These are phyloP conservation scores for Aricia artaxerxes DNA, from an alignment of 2,888 invertebrate species.

Conservation along the genomic window DNA sequence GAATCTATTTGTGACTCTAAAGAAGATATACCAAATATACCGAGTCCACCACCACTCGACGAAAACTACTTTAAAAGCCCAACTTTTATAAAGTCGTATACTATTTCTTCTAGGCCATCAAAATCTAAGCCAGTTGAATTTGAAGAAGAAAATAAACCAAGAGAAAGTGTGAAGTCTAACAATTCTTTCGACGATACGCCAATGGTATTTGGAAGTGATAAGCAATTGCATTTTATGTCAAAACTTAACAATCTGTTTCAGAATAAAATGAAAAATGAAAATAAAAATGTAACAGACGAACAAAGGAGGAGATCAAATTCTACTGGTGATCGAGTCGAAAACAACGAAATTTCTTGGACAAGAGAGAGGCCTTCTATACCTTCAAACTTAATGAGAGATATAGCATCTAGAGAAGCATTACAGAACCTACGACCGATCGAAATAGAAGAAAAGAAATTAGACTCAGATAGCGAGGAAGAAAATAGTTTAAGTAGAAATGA, in stretches of 20 bases:
- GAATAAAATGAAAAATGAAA: slow-evolving; percentile 58
- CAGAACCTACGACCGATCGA: slow-evolving; percentile 57
- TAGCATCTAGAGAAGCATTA: slow-evolving; percentile 53
- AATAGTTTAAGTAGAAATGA: slow-evolving; percentile 60
- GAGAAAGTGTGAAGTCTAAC: slow-evolving; percentile 49
- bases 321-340: slow-evolving; percentile 59
- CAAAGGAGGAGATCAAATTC: slow-evolving; percentile 64
- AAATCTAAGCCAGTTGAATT: slow-evolving; percentile 42
- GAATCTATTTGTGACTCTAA: slow-evolving; percentile 57
- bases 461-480: slow-evolving; percentile 52
- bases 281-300: slow-evolving; percentile 56
- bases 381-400: slow-evolving; percentile 64
- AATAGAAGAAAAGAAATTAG: slow-evolving; percentile 45
- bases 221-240: slow-evolving; percentile 64
- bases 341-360: slow-evolving; percentile 48
- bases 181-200: slow-evolving; percentile 48
- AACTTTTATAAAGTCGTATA: slow-evolving; percentile 49
- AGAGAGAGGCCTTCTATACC: slow-evolving; percentile 56
- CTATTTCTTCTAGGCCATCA: slow-evolving; percentile 47
- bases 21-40: slow-evolving; percentile 57
- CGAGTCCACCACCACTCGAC: slow-evolving; percentile 68
- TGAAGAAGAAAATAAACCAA: slow-evolving; percentile 44
- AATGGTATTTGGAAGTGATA: slow-evolving; percentile 53
- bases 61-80: slow-evolving; percentile 58
- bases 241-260: slow-evolving; percentile 69